phyloP scores from a whole-genome alignment of 2,797 vertebrate species.

The Rhinella marina region DNA sequence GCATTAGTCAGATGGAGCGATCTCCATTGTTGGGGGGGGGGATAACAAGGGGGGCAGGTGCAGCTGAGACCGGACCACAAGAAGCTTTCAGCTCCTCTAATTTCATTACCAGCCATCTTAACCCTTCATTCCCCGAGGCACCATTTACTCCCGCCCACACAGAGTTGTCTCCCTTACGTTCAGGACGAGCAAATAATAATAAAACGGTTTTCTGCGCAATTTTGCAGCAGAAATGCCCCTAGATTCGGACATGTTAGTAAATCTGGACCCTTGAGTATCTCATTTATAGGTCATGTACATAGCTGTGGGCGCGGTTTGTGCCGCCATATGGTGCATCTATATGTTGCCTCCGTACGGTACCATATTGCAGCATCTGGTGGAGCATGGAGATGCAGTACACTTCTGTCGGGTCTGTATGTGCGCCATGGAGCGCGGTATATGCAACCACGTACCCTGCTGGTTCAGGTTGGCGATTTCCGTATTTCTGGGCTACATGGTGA shows the following conservation, averaged over 20 bases:
- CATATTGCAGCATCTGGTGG: no score
- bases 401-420: no score
- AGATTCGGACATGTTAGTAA: neutral
- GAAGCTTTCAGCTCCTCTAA: slow-evolving; percentile 47
- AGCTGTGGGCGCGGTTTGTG: neutral
- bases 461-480: no score
- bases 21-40: slow-evolving; percentile 13
- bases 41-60: slow-evolving; percentile 50
- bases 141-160: neutral
- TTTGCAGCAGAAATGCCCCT: neutral
- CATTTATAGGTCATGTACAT: no score
- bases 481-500: no score
- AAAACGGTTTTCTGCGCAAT: neutral
- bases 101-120: slow-evolving; percentile 52
- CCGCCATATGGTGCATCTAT: neutral
- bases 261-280: no score
- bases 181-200: neutral
- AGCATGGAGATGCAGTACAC: no score
- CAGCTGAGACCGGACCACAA: slow-evolving; percentile 28
- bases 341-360: neutral
- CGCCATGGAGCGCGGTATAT: no score
- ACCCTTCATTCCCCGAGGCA: slow-evolving; percentile 24
- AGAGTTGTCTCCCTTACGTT: neutral
- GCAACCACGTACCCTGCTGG: no score
- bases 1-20: slow-evolving; percentile 50